These are phyloP conservation scores for Microvelia longipes DNA, from an alignment of 1,140 invertebrate species.

Conservation along the genomic window DNA sequence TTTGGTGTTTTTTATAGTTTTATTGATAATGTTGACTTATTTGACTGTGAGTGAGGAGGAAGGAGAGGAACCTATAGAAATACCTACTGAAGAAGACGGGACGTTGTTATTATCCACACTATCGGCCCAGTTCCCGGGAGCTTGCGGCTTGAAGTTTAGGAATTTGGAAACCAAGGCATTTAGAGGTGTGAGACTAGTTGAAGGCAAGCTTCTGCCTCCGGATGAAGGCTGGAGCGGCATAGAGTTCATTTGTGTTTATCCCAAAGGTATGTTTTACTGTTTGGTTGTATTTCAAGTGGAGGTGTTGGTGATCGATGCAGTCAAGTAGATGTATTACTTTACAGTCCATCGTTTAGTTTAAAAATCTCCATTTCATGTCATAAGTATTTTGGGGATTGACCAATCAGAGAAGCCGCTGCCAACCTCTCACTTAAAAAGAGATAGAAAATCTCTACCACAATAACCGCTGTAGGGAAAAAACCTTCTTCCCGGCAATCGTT, in stretches of 20 bases:
- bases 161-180: conserved; percentile 68
- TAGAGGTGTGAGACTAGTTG: conserved; percentile 70
- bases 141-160: conserved; percentile 83
- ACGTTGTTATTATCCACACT: conserved; percentile 74
- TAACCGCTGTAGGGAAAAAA: too few species aligned
- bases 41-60: conserved; percentile 72
- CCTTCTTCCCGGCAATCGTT: too few species aligned
- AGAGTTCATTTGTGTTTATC: conserved; percentile 85
- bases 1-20: too few species aligned
- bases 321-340: not conserved
- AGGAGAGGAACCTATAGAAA: conserved; percentile 76
- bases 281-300: not conserved
- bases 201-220: conserved; percentile 72
- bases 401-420: too few species aligned
- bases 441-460: too few species aligned
- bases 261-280: conserved; percentile 55
- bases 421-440: too few species aligned
- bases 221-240: conserved; percentile 79
- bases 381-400: too few species aligned
- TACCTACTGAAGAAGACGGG: conserved; percentile 78
- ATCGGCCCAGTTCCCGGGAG: conserved; percentile 79
- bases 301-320: not conserved
- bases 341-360: not conserved
- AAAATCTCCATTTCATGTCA: not conserved
- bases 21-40: conserved; percentile 28